A percentile compares a stretch with the other conserved stretches of the same genome.
Evolutionary conservation across 2,797 vertebrate species (phyloP).

Genomic region (Peromyscus melanophrys): DNA sequence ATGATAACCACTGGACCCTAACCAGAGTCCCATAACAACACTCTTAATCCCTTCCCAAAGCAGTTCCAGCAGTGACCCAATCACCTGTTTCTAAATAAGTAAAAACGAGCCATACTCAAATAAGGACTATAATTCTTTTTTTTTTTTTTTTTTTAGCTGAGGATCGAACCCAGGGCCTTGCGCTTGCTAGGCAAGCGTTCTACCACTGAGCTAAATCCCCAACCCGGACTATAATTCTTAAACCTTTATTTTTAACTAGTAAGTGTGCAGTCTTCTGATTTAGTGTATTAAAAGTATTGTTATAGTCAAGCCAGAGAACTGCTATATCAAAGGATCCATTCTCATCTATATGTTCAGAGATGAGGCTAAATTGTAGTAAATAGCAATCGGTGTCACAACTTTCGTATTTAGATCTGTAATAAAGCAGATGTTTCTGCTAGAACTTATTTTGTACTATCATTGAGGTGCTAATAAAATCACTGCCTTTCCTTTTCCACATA

Average conservation of each 20-base stretch:
- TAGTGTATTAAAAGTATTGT: neutral
- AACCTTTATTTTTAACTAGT: neutral
- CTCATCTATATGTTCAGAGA: neutral
- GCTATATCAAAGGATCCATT: neutral
- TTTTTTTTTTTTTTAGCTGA: neutral
- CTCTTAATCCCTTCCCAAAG: neutral
- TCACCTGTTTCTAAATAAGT: neutral
- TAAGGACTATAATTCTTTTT: neutral
- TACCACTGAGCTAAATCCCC: too few relatives aligned
- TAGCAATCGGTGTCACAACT: neutral
- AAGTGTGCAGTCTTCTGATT: neutral
- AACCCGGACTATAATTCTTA: neutral
- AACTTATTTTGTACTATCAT: neutral
- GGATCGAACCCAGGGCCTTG: too few relatives aligned
- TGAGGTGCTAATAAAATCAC: neutral
- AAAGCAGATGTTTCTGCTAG: neutral
- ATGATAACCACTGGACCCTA: neutral
- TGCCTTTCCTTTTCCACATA: accelerated
- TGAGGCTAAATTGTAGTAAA: neutral
- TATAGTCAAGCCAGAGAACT: neutral
- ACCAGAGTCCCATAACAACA: neutral
- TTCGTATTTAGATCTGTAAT: neutral
- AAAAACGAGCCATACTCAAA: neutral
- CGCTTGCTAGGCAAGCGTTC: too few relatives aligned
- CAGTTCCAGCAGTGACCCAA: too few relatives aligned